Base-by-base conservation (phyloP, 2,113 vertebrate species). In the Microcebus ravelobensis region DNA sequence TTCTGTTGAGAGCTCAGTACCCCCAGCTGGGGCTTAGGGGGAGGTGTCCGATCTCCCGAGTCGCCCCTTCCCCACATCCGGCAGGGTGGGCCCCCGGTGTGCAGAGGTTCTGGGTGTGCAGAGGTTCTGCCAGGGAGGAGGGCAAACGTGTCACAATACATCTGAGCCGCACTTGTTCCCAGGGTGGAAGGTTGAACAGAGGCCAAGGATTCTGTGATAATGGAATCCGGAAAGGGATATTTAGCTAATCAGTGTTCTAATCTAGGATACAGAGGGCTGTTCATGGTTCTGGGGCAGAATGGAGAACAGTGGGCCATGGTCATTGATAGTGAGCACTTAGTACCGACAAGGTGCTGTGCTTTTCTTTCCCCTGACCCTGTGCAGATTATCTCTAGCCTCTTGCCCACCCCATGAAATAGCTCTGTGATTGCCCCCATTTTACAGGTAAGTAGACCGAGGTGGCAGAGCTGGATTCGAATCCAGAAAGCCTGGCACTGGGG, bases 171-270 rank as follows among this genome's bases (percentile, higher is more conserved):
- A 0, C 42, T 83, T 50, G 79, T 67, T 93, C 94, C 93, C 55
- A 31, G 88, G 57, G 93, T 14, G 17, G 81, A 93, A 92, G 89
- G 86, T 59, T 96, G 96, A 88, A 27, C 9, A 0, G 34, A 7
- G 36, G 94, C 97, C 96, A 94, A 93, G 95, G 76, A 55, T 88
- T 91, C 55, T 70, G 73, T 17, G 93, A 70, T 73, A 95, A 96
- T 82, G 97, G 85, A 87, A 86, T 67, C 92, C 18, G 61, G 96
- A 91, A 96, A 91, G 86, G 93, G 85, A 85, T 94, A 73, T 71
- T 76, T 39, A 77, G 92, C 87, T 83, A 63, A 92, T 85, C 82
- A 18, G 61, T 71, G 61, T 90, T 95, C 89, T 79, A 6, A 86
- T 94, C 91, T 70, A 67, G 77, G 92, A 31, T 48, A 92, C 93